Evolutionary conservation across 2,888 invertebrate genomes (phyloP), one percentile per base, ranked within the genome.

Genomic region (Nomada hirtipes): DNA sequence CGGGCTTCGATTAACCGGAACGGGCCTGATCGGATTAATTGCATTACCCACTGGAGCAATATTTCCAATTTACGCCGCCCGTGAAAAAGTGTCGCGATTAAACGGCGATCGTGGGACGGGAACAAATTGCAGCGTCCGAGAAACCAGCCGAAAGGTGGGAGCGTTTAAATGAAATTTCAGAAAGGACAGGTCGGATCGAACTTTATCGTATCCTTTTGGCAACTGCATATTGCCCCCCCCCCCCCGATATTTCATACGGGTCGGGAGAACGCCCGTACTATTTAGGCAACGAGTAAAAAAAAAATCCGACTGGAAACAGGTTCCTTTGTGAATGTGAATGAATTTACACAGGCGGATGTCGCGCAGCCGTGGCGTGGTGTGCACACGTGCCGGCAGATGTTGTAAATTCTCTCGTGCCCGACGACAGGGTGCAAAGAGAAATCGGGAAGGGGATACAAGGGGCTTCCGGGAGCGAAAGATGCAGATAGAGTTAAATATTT

Each of bases 401-500:
- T 79, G 86, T 86, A 86, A 86, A 86, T 86, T 74, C 65, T 61
- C 47, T 10, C 0, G 57, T 20, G 57, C 68, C 76, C 86, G 79
- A 86, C 74, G 53, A 64, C 73, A 44, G 20, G 20, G 67, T 11
- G 29, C 20, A 18, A 61, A 50, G 61, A 57, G 59, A 73, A 64
- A 63, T 52, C 29, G 44, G n/a, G 26, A 23, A 26, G 44, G 10
- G 20, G 20, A 13, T 23, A 10, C 13, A 52, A 68, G 36, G 59
- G n/a, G 63, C 74, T 59, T 26, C 52, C 59, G 26, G 10, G 47
- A 23, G n/a, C 26, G 57, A 63, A 52, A 44, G 42, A 4, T 57
- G 67, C 47, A 52, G 13, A n/a, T 26, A 23, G 18, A 20, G 63
- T 84, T 84, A 89, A 87, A 89, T 89, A 90, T 90, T 90, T 88